Evolutionary conservation across 2,113 vertebrate genomes (phyloP).

Genomic region (Gymnocephalus cernua): DNA sequence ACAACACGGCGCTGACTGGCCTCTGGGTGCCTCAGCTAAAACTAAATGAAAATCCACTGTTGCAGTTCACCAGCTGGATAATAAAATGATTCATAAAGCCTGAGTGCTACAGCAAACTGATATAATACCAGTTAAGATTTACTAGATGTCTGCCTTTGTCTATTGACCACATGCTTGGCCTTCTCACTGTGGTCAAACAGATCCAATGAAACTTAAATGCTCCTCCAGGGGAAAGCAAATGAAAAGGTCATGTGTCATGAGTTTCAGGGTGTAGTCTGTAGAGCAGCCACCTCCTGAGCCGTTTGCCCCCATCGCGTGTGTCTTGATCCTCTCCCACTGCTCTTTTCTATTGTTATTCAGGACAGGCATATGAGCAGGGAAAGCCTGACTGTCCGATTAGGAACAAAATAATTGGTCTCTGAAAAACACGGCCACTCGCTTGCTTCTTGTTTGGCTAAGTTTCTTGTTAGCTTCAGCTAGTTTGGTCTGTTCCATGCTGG

Average conservation of each 20-base stretch:
- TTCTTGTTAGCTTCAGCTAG: too few species aligned
- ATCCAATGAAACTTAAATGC: slow-evolving; percentile 1
- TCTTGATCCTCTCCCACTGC: not conserved
- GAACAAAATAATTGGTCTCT: slow-evolving; percentile 44
- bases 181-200: slow-evolving; percentile 1
- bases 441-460: too few species aligned
- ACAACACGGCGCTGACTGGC: not conserved
- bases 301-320: not conserved
- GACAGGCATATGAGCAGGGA: slow-evolving; percentile 12
- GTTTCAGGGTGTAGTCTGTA: not conserved
- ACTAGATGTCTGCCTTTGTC: not conserved
- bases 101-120: not conserved
- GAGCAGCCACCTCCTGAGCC: not conserved
- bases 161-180: not conserved
- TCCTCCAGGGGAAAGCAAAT: not conserved
- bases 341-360: slow-evolving; percentile 16
- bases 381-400: slow-evolving; percentile 7
- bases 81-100: not conserved
- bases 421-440: not conserved
- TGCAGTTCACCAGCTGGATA: not conserved
- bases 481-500: not conserved
- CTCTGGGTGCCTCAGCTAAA: slow-evolving; percentile 12
- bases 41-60: not conserved
- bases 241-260: slow-evolving; percentile 31
- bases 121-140: too few species aligned